Conservation (phyloP, 2,888 invertebrate species). For the Dione juno region DNA sequence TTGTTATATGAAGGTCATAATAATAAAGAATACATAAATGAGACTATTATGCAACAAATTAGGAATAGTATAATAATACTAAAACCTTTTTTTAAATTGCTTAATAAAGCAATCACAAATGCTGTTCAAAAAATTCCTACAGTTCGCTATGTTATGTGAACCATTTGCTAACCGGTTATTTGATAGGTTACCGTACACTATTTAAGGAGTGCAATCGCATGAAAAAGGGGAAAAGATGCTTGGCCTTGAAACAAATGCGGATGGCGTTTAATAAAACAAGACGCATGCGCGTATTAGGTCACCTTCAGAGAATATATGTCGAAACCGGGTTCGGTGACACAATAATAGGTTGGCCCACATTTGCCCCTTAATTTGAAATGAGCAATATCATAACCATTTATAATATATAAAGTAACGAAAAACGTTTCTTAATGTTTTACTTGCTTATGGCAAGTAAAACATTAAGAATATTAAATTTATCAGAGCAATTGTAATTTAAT, state of each 20-base stretch:
- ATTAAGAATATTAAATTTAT: no score
- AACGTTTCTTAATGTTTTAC: no score
- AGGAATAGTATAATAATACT: neutral
- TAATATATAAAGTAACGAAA: neutral
- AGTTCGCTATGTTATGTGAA: slow-evolving; percentile 8
- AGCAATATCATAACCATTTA: neutral
- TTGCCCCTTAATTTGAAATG: neutral
- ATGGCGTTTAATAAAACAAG: slow-evolving; percentile 47
- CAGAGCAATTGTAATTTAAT: no score
- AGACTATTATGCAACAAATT: neutral
- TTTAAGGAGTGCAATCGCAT: slow-evolving; percentile 50
- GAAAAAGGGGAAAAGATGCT: slow-evolving; percentile 47
- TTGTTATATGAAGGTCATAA: neutral
- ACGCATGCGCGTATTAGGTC: slow-evolving; percentile 64
- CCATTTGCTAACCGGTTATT: slow-evolving; percentile 52
- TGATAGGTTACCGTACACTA: slow-evolving; percentile 56
- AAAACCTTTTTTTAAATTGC: no score
- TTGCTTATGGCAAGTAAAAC: no score
- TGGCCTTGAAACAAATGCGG: slow-evolving; percentile 49
- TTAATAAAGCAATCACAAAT: no score
- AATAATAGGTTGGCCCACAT: slow-evolving; percentile 18
- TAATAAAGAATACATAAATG: neutral
- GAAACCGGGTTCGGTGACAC: slow-evolving; percentile 14
- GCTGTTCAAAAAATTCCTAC: neutral
- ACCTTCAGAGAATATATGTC: slow-evolving; percentile 50